These are phyloP conservation scores for Mythimna pallens DNA, from an alignment of 2,888 invertebrate genomes.

Conservation along the genomic window DNA sequence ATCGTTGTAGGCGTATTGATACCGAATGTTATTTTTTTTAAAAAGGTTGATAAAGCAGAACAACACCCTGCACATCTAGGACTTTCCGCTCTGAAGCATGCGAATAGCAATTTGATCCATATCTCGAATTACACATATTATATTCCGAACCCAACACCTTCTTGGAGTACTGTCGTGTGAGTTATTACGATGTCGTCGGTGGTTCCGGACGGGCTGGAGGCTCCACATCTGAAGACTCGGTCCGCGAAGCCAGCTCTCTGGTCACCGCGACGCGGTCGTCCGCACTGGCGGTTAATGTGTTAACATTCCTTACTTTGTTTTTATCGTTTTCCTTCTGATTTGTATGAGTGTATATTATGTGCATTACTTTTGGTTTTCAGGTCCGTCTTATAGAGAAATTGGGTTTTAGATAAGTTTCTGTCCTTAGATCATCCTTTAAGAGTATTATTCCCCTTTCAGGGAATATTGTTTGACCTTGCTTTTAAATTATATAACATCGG, in stretches of 20 bases:
- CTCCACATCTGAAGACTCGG: slow-evolving; percentile 65
- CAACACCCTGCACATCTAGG: slow-evolving; percentile 72
- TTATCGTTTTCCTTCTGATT: slow-evolving; percentile 66
- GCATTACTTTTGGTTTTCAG: slow-evolving; percentile 77
- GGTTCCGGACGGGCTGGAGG: slow-evolving; percentile 74
- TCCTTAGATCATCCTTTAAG: not conserved
- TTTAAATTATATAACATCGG: slow-evolving; percentile 11
- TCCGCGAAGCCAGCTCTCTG: slow-evolving; percentile 77
- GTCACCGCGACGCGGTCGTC: slow-evolving; percentile 85
- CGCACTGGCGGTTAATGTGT: slow-evolving; percentile 90
- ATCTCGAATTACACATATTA: slow-evolving; percentile 83
- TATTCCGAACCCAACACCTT: slow-evolving; percentile 80
- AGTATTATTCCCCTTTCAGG: not conserved
- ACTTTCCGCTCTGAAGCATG: slow-evolving; percentile 85
- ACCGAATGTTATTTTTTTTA: not conserved
- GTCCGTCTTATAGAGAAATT: slow-evolving; percentile 69
- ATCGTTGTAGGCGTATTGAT: not conserved
- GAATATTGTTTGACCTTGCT: not conserved
- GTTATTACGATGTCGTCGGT: slow-evolving; percentile 82
- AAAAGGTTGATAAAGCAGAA: slow-evolving; percentile 34
- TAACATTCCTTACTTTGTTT: slow-evolving; percentile 84
- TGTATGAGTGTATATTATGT: slow-evolving; percentile 78
- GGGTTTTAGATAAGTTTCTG: not conserved
- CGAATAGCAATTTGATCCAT: slow-evolving; percentile 81
- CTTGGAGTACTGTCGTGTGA: slow-evolving; percentile 71